These are phyloP conservation scores for Ranitomeya variabilis DNA, from an alignment of 2,113 vertebrate genomes.

Conservation along the genomic window DNA sequence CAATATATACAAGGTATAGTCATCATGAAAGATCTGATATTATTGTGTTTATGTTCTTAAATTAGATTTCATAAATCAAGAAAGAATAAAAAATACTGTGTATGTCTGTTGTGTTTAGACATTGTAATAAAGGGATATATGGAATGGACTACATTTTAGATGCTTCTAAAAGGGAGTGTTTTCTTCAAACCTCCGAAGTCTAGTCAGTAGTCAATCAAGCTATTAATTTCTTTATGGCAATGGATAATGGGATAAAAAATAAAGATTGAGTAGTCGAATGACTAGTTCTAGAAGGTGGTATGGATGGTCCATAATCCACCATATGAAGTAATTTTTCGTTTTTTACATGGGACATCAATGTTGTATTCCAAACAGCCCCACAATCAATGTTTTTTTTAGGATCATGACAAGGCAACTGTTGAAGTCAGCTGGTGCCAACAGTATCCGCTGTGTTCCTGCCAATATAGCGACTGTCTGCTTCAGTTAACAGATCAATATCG, in stretches of 20 bases:
- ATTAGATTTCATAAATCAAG: neutral
- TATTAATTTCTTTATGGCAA: neutral
- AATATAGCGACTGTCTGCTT: neutral
- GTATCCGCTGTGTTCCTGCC: neutral
- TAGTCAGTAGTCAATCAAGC: neutral
- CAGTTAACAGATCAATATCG: neutral
- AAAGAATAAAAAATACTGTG: too few species aligned
- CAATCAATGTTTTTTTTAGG: neutral
- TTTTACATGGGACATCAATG: neutral
- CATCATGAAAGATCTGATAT: neutral
- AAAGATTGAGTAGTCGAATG: neutral
- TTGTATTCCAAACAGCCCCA: neutral
- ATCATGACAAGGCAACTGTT: neutral
- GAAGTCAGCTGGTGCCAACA: neutral
- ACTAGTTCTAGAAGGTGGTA: neutral
- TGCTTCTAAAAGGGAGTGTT: neutral
- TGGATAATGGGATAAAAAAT: neutral
- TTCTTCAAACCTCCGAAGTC: neutral
- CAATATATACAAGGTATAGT: neutral
- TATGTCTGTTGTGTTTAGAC: neutral
- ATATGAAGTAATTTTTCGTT: neutral
- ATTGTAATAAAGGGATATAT: neutral
- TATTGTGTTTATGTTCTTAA: neutral
- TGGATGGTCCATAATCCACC: neutral
- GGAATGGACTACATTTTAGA: neutral